Evolutionary conservation across 2,888 invertebrate genomes (phyloP), one percentile per base, ranked within the genome.

Genomic region (Ecliptopera silaceata): DNA sequence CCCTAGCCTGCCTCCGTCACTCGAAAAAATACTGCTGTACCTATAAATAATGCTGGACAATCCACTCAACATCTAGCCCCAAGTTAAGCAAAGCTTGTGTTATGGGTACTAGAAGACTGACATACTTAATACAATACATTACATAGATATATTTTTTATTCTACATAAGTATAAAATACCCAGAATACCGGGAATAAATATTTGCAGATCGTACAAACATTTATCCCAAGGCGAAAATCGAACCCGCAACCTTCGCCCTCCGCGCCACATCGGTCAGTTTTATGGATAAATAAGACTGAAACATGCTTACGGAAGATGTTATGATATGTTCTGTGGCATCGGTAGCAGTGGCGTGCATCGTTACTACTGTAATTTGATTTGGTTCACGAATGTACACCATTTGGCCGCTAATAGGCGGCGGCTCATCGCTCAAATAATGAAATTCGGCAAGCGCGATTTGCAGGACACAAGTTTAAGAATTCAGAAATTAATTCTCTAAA

Each of bases 291-390:
- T 44, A n/a, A 8, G 5, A 44, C 18, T 36, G 50, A 26, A 22
- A 26, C 20, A 34, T 49, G 11, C 11, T 3, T 20, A 34, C 10
- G 10, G n/a, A n/a, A 47, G 11, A 12, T 49, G 15, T 10, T 26
- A 13, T 41, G 5, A 13, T 15, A 26, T 32, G 0, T 15, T 47
- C 38, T 41, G 46, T 34, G 53, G 42, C 36, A 53, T 49, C 48
- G 75, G 84, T 86, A 80, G 88, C 79, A 66, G 61, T 74, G 75
- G 88, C 88, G 87, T 88, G 90, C 80, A 76, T 86, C 83, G 83
- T 88, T 88, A 88, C 81, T 88, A 88, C 81, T 79, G 80, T 89
- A 87, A 91, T 90, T 87, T 82, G 82, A 87, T 87, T 89, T 84
- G 79, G 82, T 86, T 84, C 80, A 81, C 82, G 81, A 83, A 84